Conservation (phyloP, 2,888 invertebrate genomes). For the Cantharis rustica region DNA sequence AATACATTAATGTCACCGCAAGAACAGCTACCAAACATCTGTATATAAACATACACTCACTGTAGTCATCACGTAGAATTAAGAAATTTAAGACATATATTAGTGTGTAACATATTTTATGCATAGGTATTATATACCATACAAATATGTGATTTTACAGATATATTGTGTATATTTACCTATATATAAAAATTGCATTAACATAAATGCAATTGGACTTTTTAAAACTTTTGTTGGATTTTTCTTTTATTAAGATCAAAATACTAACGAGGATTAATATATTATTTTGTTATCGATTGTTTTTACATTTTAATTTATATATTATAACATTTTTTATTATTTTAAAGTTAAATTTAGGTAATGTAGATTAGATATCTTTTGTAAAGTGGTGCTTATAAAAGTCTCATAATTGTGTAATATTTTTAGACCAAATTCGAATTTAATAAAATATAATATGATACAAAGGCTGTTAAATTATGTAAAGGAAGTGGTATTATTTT, state of each 20-base stretch:
- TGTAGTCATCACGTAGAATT: constrained; percentile 57
- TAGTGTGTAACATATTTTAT: neutral
- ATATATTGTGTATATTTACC: neutral
- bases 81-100: constrained; percentile 41
- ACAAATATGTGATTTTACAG: neutral
- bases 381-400: constrained; percentile 3
- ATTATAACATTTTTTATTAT: neutral
- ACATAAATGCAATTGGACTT: neutral
- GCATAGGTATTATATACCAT: neutral
- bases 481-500: neutral
- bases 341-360: neutral
- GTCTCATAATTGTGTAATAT: neutral
- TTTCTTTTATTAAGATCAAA: neutral
- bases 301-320: neutral
- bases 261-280: neutral
- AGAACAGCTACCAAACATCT: constrained; percentile 55
- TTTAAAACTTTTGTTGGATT: neutral
- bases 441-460: neutral
- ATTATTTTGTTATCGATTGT: neutral
- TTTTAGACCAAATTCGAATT: neutral
- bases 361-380: constrained; percentile 1
- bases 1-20: constrained; percentile 46
- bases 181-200: neutral
- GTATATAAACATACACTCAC: constrained; percentile 55
- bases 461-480: neutral